Conservation (phyloP, 53 echinoderm and acorn worm species). For the Glandiceps talaboti region DNA sequence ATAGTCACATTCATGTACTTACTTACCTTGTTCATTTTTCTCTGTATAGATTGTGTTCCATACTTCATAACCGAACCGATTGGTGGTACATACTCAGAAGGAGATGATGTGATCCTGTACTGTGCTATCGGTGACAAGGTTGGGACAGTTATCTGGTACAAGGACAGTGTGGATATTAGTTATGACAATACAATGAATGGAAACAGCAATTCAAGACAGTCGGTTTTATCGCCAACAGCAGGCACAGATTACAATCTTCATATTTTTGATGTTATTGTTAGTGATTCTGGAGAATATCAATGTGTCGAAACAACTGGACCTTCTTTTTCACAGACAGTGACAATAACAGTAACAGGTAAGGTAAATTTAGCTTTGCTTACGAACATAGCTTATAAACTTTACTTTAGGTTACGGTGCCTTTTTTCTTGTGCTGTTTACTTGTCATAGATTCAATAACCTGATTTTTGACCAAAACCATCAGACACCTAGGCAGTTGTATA, state of each 20-base stretch:
- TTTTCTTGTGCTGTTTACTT: no score
- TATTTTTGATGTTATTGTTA: conserved; percentile 27
- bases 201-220: conserved; percentile 22
- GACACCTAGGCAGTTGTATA: no score
- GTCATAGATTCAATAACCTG: no score
- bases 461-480: no score
- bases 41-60: not conserved
- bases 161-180: conserved; percentile 20
- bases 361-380: not conserved
- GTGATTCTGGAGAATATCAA: conserved; percentile 44
- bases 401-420: no score
- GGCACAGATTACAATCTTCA: conserved; percentile 42
- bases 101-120: conserved; percentile 21
- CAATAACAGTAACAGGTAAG: conserved; percentile 42
- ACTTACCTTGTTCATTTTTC: no score
- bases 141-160: conserved; percentile 55
- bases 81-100: conserved; percentile 25
- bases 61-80: conserved; percentile 26
- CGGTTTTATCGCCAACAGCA: conserved; percentile 32
- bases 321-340: conserved; percentile 16
- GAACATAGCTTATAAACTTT: no score
- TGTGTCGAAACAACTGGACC: conserved; percentile 40
- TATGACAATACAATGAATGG: conserved; percentile 38
- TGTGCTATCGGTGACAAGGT: conserved; percentile 55
- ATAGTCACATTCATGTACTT: no score